Evolutionary conservation across 2,113 vertebrate species (phyloP).

Genomic region (Gavia stellata): DNA sequence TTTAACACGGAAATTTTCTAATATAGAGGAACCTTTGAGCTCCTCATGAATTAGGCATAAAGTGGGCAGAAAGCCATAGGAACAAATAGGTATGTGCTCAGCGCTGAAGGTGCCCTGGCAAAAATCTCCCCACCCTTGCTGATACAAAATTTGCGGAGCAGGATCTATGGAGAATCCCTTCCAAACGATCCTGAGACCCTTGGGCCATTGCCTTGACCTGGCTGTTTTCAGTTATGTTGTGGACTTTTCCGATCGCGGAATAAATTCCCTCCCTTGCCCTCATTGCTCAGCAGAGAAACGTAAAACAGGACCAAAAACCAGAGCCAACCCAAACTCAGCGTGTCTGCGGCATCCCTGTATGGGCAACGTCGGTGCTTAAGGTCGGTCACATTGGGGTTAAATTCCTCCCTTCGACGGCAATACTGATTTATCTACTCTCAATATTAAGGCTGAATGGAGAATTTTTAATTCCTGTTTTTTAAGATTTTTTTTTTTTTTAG

Average conservation of each 20-base stretch:
- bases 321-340: neutral
- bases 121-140: neutral
- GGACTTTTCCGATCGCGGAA: neutral
- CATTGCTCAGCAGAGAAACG: neutral
- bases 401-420: neutral
- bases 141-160: neutral
- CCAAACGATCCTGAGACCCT: neutral
- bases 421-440: neutral
- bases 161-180: neutral
- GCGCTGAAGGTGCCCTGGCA: neutral
- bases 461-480: neutral
- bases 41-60: neutral
- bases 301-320: rapidly evolving
- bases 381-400: neutral
- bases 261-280: neutral
- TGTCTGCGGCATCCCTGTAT: neutral
- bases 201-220: neutral
- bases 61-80: neutral
- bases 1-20: neutral
- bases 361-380: neutral
- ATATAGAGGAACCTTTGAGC: neutral
- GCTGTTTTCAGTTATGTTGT: neutral
- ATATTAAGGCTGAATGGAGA: neutral
- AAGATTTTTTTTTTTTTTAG: rapidly evolving
- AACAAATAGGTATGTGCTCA: neutral